phyloP scores from a whole-genome alignment of 2,113 vertebrate genomes.

The Pachyramphus minor region DNA sequence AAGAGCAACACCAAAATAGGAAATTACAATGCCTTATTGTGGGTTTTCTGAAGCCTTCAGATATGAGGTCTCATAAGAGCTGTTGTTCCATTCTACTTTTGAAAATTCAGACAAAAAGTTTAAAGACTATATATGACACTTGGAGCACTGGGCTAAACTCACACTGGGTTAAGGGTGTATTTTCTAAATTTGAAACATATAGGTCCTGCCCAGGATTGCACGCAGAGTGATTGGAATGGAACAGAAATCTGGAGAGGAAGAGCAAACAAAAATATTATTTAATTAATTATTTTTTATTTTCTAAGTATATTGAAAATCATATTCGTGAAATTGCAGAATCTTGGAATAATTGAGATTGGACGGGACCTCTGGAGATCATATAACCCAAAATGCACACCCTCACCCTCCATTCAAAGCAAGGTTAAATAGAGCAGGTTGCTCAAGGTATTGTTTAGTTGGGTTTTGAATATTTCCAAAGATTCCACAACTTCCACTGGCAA shows the following conservation, averaged over 20 bases:
- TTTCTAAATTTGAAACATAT: background rate
- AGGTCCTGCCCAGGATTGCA: background rate
- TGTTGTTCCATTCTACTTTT: background rate
- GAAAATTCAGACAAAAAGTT: background rate
- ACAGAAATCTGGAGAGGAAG: background rate
- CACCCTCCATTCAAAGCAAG: background rate
- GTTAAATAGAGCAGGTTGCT: background rate
- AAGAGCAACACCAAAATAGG: background rate
- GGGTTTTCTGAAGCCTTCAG: background rate
- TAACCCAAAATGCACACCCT: background rate
- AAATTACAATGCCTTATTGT: background rate
- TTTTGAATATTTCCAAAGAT: background rate
- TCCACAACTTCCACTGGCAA: background rate
- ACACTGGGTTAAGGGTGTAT: background rate
- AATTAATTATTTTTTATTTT: background rate
- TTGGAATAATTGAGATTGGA: background rate
- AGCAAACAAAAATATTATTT: background rate
- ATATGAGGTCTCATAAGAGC: background rate
- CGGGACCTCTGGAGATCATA: background rate
- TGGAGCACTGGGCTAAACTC: background rate
- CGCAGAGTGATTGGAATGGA: background rate
- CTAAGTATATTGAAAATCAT: background rate
- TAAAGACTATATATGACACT: background rate
- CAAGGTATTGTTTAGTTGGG: background rate
- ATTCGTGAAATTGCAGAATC: background rate